Evolutionary conservation across 2,113 vertebrate genomes (phyloP).

Genomic region (Melanerpes aurifrons): DNA sequence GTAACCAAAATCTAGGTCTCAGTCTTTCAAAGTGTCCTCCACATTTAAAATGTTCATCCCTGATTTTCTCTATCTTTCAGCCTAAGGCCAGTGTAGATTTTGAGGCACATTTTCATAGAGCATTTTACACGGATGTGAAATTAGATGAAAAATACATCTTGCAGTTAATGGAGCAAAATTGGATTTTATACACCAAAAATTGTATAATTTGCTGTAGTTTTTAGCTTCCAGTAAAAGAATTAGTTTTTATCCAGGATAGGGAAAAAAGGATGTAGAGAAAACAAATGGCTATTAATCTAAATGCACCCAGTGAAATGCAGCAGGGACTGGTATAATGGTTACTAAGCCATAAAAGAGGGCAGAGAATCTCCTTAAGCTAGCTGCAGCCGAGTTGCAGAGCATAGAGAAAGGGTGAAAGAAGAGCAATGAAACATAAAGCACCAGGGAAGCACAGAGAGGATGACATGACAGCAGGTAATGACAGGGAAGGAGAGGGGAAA

Average conservation of each 20-base stretch:
- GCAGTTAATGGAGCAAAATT: not conserved
- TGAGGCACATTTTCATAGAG: not conserved
- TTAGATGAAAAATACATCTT: not conserved
- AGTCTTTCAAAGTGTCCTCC: rapidly evolving
- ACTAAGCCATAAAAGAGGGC: not conserved
- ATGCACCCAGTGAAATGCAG: not conserved
- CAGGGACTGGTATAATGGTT: not conserved
- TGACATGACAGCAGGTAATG: constrained; percentile 35
- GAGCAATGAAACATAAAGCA: constrained; percentile 15
- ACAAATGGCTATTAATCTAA: not conserved
- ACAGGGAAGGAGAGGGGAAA: constrained; percentile 17
- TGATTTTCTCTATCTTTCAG: not conserved
- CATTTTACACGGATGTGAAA: not conserved
- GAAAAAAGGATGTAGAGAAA: not conserved
- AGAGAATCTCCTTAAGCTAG: not conserved
- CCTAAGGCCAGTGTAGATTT: not conserved
- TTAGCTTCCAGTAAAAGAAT: not conserved
- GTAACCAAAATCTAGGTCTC: not conserved
- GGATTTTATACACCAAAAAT: not conserved
- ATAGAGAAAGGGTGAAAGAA: not conserved
- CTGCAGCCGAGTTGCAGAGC: not conserved
- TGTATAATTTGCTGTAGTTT: not conserved
- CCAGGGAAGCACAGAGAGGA: not conserved
- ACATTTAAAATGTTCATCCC: not conserved
- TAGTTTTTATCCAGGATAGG: not conserved